Evolutionary conservation across 2,113 vertebrate genomes (phyloP).

Genomic region (Speoplatyrhinus poulsoni): DNA sequence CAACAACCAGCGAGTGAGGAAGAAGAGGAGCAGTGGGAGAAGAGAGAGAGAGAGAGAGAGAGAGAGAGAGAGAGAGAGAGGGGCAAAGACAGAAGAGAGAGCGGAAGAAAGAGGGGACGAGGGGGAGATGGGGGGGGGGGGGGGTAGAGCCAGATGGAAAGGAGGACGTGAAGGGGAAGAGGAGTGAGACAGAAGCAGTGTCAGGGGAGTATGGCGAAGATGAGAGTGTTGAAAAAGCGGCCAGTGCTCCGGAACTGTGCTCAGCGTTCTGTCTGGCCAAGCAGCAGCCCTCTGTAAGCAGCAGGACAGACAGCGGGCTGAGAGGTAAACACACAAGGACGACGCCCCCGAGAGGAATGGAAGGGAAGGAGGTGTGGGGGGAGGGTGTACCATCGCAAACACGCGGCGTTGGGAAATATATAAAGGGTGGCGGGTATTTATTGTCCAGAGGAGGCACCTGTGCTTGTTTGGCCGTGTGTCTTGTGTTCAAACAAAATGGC

Average conservation of each 20-base stretch:
- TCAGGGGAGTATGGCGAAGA: slow-evolving; percentile 53
- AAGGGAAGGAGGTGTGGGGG: slow-evolving; percentile 8
- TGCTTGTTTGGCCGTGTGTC: no score
- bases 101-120: slow-evolving; percentile 6
- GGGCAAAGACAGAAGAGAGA: slow-evolving; percentile 45
- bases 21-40: slow-evolving; percentile 36
- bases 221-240: slow-evolving; percentile 64
- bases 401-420: no score
- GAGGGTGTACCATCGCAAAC: no score
- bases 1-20: slow-evolving; percentile 91
- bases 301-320: slow-evolving; percentile 42
- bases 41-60: slow-evolving; percentile 27
- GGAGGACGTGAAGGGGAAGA: slow-evolving; percentile 78
- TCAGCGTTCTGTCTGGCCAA: slow-evolving; percentile 85
- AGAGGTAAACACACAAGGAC: slow-evolving; percentile 23
- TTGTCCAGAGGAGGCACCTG: no score
- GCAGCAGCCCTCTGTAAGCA: slow-evolving; percentile 75
- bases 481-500: no score
- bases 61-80: slow-evolving; percentile 43
- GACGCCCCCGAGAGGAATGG: slow-evolving; percentile 28
- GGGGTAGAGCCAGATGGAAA: slow-evolving; percentile 83
- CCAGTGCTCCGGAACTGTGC: slow-evolving; percentile 78
- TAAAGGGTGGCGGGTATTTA: no score
- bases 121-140: slow-evolving; percentile 49
- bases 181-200: slow-evolving; percentile 44